Evolutionary conservation across 2,888 invertebrate species (phyloP).

Genomic region (Xestoiulus laeticollis): DNA sequence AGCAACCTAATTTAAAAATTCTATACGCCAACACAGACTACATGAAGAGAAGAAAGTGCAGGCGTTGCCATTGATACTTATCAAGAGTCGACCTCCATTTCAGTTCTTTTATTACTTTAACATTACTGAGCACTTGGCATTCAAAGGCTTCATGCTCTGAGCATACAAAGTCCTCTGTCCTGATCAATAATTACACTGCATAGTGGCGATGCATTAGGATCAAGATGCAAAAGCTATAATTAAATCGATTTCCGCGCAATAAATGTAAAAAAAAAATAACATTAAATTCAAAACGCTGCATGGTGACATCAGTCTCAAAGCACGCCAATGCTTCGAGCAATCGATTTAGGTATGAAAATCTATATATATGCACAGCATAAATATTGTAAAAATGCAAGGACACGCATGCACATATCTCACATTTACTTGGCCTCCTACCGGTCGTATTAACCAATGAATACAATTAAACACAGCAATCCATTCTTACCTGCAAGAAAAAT

Average conservation of each 20-base stretch:
- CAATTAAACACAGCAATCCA: not conserved
- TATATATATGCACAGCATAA: not conserved
- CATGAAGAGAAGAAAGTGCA: not conserved
- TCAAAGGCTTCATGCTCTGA: not conserved
- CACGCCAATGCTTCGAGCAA: not conserved
- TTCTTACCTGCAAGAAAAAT: constrained; percentile 22
- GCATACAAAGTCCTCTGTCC: not conserved
- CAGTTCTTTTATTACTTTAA: not conserved
- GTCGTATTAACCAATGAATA: not conserved
- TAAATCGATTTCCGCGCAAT: constrained; percentile 16
- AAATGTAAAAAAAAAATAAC: constrained; percentile 8
- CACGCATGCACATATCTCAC: not conserved
- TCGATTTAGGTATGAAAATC: not conserved
- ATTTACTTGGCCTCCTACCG: too few relatives aligned
- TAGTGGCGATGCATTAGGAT: not conserved
- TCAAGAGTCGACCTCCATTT: not conserved
- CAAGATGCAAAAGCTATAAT: constrained; percentile 23
- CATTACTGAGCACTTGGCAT: not conserved
- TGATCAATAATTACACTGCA: constrained; percentile 12
- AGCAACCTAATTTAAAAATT: not conserved
- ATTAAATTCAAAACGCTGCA: constrained; percentile 14
- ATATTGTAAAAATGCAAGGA: not conserved
- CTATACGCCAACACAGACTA: not conserved
- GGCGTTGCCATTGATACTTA: not conserved
- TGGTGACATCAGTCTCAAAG: not conserved